Base-by-base conservation (phyloP, 2,113 vertebrate genomes). In the Eptesicus fuscus region DNA sequence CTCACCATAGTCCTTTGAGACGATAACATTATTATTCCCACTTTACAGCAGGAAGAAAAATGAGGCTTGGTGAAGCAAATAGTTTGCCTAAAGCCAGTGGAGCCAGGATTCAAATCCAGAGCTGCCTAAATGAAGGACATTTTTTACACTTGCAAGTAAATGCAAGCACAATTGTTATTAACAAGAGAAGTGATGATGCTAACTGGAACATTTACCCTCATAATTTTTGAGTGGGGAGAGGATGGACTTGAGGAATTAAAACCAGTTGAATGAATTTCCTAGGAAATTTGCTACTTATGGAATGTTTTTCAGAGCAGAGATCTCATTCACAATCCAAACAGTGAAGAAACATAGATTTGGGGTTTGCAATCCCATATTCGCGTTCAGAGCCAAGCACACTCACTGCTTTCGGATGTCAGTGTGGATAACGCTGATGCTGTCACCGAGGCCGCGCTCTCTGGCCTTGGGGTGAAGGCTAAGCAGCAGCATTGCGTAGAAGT, bases 401-500 rank as follows among this genome's bases (percentile, higher is more conserved):
- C 25, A 61, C 7, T 35, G 40, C 16, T 28, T 20, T 44, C 71
- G 51, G n/a, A 28, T 9, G 3, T 25, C 25, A 28, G 28, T 13
- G 8, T 14, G 18, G 56, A 4, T 7, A 22, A 1, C 25, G 40
- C 32, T 76, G 14, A 0, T 0, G 0, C 4, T 25, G 6, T 5
- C 7, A 35, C 2, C 8, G n/a, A 87, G 10, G 8, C 12, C 14
- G 20, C 7, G 5, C 61, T 65, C 28, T 32, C 16, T 7, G 35
- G 44, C 63, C 4, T 12, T 7, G 47, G 51, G 22, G 35, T 65
- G 63, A 76, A 80, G 28, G 49, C 61, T 17, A 35, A 22, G 37
- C 25, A 30, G 32, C 59, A 12, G 17, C 2, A 2, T n/a, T 51
- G 23, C 0, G 0, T 14, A 37, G 22, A 59, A 25, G 17, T 22